phyloP scores from a whole-genome alignment of 1,140 invertebrate genomes.

The Lepidurus couesii region DNA sequence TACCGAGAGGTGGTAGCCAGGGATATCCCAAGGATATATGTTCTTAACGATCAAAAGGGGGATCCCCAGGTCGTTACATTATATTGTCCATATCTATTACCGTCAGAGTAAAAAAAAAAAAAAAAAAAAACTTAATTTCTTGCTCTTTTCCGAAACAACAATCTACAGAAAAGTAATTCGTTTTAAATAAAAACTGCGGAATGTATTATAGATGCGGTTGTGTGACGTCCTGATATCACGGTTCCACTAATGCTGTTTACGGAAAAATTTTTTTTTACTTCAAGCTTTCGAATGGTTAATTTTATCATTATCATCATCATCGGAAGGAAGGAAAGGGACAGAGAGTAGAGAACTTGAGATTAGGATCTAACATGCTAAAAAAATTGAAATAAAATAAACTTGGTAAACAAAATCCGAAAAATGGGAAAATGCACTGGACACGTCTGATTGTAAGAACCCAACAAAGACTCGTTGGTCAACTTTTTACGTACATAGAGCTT shows the following conservation, averaged over 20 bases:
- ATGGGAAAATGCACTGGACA: neutral
- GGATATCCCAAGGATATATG: neutral
- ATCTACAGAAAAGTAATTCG: neutral
- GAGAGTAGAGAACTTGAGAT: neutral
- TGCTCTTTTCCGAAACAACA: no score
- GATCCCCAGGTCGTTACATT: neutral
- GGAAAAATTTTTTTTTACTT: no score
- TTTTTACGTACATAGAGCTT: slow-evolving; percentile 15
- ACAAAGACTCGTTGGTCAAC: slow-evolving; percentile 21
- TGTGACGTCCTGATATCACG: slow-evolving; percentile 3
- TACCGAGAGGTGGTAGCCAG: neutral
- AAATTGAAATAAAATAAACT: neutral
- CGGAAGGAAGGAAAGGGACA: neutral
- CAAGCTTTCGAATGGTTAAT: neutral
- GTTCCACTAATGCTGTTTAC: no score
- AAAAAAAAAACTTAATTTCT: no score
- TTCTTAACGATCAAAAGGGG: neutral
- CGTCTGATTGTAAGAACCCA: slow-evolving; percentile 4
- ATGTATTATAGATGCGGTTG: neutral
- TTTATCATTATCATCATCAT: neutral
- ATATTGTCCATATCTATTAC: neutral
- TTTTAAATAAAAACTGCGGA: slow-evolving; percentile 15
- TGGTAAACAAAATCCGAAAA: neutral
- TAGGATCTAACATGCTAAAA: neutral
- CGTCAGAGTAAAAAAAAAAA: no score